phyloP scores from a whole-genome alignment of 2,113 vertebrate genomes.

The Microcebus lehilahytsara region DNA sequence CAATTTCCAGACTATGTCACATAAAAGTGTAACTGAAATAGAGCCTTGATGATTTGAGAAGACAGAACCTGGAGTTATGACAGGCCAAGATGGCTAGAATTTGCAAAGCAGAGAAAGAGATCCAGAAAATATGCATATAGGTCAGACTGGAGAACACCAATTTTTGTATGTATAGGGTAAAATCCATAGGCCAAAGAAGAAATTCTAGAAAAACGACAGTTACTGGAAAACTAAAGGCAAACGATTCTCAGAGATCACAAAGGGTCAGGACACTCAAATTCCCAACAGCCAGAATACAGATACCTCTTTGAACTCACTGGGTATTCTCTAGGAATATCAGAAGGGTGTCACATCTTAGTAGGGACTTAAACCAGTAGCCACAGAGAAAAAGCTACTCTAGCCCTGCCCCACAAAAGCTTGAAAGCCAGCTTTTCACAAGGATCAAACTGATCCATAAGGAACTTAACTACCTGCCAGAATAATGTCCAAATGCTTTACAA shows the following conservation, averaged over 20 bases:
- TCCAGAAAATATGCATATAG: background rate
- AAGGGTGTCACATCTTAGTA: background rate
- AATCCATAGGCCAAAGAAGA: conserved; percentile 14
- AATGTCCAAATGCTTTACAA: background rate
- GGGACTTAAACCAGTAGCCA: background rate
- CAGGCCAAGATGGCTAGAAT: background rate
- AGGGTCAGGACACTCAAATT: background rate
- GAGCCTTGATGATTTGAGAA: background rate
- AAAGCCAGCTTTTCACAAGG: background rate
- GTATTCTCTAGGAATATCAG: background rate
- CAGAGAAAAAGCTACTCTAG: background rate
- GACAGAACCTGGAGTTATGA: background rate
- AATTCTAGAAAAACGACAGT: background rate
- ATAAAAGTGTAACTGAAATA: background rate
- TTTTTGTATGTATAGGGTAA: background rate
- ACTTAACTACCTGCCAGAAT: background rate
- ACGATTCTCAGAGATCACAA: background rate
- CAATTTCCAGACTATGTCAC: background rate
- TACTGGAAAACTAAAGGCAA: background rate
- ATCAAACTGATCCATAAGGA: background rate
- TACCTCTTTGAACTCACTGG: background rate
- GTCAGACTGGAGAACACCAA: background rate
- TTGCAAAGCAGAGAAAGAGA: background rate
- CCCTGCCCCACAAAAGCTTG: background rate
- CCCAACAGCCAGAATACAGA: background rate